These are phyloP conservation scores for Eurypyga helias DNA, from an alignment of 2,113 vertebrate genomes.

Conservation along the genomic window DNA sequence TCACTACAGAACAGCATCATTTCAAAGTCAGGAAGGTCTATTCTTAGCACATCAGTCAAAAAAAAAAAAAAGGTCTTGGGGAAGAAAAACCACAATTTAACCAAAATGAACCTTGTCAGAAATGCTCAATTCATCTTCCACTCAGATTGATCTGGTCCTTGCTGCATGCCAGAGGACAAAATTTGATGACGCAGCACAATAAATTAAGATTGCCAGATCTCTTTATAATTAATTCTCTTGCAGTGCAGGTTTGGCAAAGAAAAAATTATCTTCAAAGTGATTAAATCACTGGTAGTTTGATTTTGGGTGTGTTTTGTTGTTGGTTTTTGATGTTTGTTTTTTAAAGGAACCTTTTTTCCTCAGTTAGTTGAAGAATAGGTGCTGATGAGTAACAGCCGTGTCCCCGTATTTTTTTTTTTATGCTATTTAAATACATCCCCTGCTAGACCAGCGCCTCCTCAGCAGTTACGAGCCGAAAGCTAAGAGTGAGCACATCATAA, in stretches of 20 bases:
- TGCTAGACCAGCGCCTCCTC: neutral
- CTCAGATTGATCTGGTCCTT: constrained; percentile 17
- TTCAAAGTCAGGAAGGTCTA: constrained; percentile 62
- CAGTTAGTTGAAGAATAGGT: neutral
- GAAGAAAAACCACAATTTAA: neutral
- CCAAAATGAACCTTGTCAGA: constrained; percentile 56
- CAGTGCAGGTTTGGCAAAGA: constrained; percentile 4
- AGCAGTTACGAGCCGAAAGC: neutral
- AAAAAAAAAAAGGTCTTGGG: neutral
- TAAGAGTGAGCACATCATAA: neutral
- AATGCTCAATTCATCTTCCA: constrained; percentile 32
- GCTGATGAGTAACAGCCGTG: neutral
- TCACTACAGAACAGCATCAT: neutral
- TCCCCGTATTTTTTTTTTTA: neutral
- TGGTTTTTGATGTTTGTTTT: neutral
- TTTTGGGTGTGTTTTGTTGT: neutral
- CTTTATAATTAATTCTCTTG: constrained; percentile 42
- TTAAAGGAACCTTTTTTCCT: neutral
- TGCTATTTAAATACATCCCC: neutral
- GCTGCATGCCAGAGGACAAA: neutral
- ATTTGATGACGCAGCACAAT: neutral
- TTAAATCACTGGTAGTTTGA: neutral
- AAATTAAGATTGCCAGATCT: constrained; percentile 13
- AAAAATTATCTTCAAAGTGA: neutral
- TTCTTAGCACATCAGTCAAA: constrained; percentile 58